Evolutionary conservation across 1,140 invertebrate species (phyloP), one percentile per base, ranked within the genome.

Genomic region (Dendroctonus ponderosae): DNA sequence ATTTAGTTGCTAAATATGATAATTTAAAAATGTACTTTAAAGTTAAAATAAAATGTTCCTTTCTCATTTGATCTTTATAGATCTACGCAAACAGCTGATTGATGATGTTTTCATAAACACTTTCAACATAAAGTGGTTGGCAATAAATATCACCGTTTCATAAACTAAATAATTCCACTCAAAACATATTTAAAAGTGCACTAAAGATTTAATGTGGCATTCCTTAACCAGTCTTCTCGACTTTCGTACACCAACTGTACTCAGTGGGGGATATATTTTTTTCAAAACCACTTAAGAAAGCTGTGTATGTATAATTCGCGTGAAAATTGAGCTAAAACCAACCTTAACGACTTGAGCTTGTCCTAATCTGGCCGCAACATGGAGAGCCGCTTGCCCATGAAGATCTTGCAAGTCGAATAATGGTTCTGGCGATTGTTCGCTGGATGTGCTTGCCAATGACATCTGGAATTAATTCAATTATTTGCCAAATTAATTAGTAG

Each of bases 361-460:
- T 41, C 87, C 94, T 74, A 91, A 88, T 38, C 92, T 82, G 0
- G 92, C 90, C 3, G 92, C 92, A 49, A 91, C 84, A 78, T 94
- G 92, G 49, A 94, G 78, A 11, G 92, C 87, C 6, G 91, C 92
- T 74, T 93, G 89, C 3, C 91, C 91, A 68, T 91, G 87, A 11
- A 76, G 66, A 65, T 79, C 77, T n/a, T 78, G 76, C 6, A 78
- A 52, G 64, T 76, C 76, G 48, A 76, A 77, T 5, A 77, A 62
- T 5, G 77, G 75, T 69, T 78, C 76, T n/a, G 77, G 76, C 64
- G 75, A 77, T 44, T 70, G 75, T 69, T 78, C 77, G 49, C 73
- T 76, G 7, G 75, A 77, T 14, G 75, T 72, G 26, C 76, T 74
- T 9, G 71, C 75, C 53, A 78, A 69, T 15, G 77, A 78, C 53